Conservation (phyloP, 2,797 vertebrate genomes). For the Melanotaenia trifasciata region DNA sequence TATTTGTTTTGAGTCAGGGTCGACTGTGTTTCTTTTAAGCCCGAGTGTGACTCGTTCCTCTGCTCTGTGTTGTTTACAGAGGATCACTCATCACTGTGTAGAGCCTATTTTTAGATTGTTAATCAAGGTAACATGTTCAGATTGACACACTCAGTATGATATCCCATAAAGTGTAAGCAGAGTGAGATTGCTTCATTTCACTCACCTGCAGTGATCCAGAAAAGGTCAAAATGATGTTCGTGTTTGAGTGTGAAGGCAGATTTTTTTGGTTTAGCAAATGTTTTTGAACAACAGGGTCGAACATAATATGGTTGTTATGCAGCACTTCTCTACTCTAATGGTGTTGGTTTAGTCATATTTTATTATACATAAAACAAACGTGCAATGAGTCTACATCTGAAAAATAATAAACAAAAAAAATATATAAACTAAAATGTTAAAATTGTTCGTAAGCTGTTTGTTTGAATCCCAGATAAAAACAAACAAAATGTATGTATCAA, state of each 20-base stretch:
- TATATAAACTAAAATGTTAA: not conserved
- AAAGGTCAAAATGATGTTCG: constrained; percentile 35
- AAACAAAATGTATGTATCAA: too few relatives aligned
- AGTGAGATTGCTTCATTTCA: constrained; percentile 69
- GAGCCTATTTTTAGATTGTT: constrained; percentile 76
- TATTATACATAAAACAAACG: not conserved
- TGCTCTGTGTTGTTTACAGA: constrained; percentile 38
- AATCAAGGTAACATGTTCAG: constrained; percentile 76
- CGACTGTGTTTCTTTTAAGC: not conserved
- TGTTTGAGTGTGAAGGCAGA: constrained; percentile 4
- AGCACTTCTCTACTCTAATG: not conserved
- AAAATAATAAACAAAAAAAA: not conserved
- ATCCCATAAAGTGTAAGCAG: constrained; percentile 64
- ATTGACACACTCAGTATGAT: constrained; percentile 69
- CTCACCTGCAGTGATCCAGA: constrained; percentile 37
- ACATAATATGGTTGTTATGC: not conserved
- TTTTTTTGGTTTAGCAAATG: constrained; percentile 7
- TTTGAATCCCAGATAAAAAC: not conserved
- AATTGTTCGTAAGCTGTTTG: not conserved
- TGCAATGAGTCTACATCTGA: not conserved
- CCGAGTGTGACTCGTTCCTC: constrained; percentile 12
- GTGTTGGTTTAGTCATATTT: not conserved
- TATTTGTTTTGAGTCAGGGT: constrained; percentile 2
- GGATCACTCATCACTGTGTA: constrained; percentile 48
- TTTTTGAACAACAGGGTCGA: not conserved